These are phyloP conservation scores for Montipora capitata DNA, from an alignment of 92 coral and sea anemone species.

Conservation along the genomic window DNA sequence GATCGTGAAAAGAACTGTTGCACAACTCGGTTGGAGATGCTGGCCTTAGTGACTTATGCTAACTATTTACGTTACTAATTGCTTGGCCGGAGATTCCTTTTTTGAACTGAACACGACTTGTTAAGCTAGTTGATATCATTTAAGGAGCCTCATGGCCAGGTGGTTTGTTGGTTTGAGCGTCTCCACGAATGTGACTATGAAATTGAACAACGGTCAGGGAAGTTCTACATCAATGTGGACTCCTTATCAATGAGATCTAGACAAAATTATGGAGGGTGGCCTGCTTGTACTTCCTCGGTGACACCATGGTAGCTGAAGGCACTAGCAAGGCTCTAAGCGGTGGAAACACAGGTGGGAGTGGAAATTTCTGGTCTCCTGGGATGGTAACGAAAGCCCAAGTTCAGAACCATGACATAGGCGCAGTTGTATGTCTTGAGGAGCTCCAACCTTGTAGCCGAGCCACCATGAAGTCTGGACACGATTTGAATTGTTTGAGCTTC, in stretches of 20 bases:
- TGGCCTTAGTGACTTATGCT: slow-evolving; percentile 49
- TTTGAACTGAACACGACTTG: slow-evolving; percentile 55
- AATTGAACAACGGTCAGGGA: slow-evolving; percentile 64
- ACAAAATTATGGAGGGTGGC: slow-evolving; percentile 61
- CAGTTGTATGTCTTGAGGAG: slow-evolving; percentile 18
- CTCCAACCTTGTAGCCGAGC: slow-evolving; percentile 33
- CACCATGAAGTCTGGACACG: slow-evolving; percentile 50
- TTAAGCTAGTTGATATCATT: slow-evolving; percentile 58
- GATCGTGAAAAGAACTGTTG: slow-evolving; percentile 76
- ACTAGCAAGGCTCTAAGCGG: not conserved
- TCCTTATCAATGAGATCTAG: slow-evolving; percentile 59
- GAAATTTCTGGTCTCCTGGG: not conserved
- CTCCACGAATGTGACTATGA: not conserved
- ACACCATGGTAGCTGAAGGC: not conserved
- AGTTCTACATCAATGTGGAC: slow-evolving; percentile 66
- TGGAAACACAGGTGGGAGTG: not conserved
- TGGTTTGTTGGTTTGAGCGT: slow-evolving; percentile 67
- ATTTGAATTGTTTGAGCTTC: slow-evolving; percentile 43
- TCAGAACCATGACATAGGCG: slow-evolving; percentile 33
- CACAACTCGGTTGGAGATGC: slow-evolving; percentile 62
- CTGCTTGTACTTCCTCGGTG: slow-evolving; percentile 44
- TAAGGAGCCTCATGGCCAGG: slow-evolving; percentile 67
- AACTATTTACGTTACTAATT: slow-evolving; percentile 62
- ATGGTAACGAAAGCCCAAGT: not conserved
- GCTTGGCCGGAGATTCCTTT: slow-evolving; percentile 29